These are phyloP conservation scores for Cheilosia grossa DNA, from an alignment of 2,888 invertebrate species.

Conservation along the genomic window DNA sequence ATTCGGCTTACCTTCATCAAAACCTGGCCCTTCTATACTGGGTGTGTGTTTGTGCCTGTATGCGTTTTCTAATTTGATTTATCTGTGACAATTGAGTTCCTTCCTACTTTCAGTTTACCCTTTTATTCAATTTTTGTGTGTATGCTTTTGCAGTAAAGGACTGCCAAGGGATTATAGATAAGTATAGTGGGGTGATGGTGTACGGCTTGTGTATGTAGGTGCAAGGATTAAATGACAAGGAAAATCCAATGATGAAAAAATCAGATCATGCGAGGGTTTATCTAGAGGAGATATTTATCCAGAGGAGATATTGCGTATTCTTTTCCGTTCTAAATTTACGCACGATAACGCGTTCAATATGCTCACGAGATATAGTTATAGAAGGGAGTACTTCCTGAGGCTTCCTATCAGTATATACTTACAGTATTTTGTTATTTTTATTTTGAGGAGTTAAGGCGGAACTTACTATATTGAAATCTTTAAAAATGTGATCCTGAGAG, in stretches of 20 bases:
- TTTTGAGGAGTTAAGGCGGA: no score
- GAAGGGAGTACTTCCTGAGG: slow-evolving; percentile 6
- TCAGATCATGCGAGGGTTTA: slow-evolving; percentile 34
- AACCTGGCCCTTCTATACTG: not conserved
- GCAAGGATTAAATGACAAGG: slow-evolving; percentile 60
- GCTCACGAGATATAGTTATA: slow-evolving; percentile 29
- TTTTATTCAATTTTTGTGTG: slow-evolving; percentile 39
- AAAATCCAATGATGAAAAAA: slow-evolving; percentile 68
- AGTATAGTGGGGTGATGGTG: slow-evolving; percentile 50
- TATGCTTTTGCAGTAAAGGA: not conserved
- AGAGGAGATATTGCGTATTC: slow-evolving; percentile 23
- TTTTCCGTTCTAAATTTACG: slow-evolving; percentile 55
- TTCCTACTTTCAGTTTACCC: slow-evolving; percentile 25
- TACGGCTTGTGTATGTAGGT: slow-evolving; percentile 20
- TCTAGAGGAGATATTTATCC: slow-evolving; percentile 13
- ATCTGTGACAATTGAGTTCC: slow-evolving; percentile 52
- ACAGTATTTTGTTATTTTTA: no score
- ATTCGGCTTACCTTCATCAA: slow-evolving; percentile 27
- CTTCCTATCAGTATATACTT: no score
- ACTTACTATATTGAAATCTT: no score
- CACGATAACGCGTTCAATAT: slow-evolving; percentile 57
- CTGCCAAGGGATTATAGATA: slow-evolving; percentile 50
- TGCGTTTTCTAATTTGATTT: slow-evolving; percentile 57
- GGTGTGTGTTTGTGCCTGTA: slow-evolving; percentile 7
- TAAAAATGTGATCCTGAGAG: no score